Percentiles rank a stretch among this genome's conserved stretches.
phyloP scores from a whole-genome alignment of 2,888 invertebrate genomes.

The Agrotis clavis region DNA sequence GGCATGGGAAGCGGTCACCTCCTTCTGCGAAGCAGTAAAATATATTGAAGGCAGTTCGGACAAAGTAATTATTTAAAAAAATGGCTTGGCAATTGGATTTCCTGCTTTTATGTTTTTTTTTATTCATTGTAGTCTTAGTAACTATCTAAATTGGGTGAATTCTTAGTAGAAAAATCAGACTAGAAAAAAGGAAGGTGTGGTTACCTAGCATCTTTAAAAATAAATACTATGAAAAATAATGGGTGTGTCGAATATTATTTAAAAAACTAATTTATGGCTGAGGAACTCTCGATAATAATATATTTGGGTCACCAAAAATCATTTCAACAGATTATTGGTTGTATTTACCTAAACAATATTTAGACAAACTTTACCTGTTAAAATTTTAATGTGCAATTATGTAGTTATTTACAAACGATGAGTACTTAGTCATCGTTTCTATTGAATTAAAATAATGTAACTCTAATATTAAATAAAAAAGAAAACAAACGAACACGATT shows the following conservation, averaged over 20 bases:
- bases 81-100: too few relatives aligned
- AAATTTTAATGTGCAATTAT: too few relatives aligned
- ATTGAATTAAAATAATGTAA: not conserved
- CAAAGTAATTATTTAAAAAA: too few relatives aligned
- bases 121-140: too few relatives aligned
- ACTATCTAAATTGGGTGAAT: too few relatives aligned
- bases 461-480: not conserved
- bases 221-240: not conserved
- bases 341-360: not conserved
- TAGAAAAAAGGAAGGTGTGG: not conserved
- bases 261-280: constrained; percentile 22
- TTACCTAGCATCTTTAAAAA: not conserved
- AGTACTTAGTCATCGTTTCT: not conserved
- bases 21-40: too few relatives aligned
- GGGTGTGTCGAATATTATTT: not conserved
- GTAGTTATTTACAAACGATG: not conserved
- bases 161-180: too few relatives aligned
- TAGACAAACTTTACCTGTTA: not conserved
- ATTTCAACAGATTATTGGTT: constrained; percentile 4
- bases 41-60: too few relatives aligned
- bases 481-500: constrained; percentile 46
- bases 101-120: too few relatives aligned
- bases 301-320: constrained; percentile 2
- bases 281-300: constrained; percentile 23
- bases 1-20: too few relatives aligned